Evolutionary conservation across 2,888 invertebrate genomes (phyloP).

Genomic region (Empis stercorea): DNA sequence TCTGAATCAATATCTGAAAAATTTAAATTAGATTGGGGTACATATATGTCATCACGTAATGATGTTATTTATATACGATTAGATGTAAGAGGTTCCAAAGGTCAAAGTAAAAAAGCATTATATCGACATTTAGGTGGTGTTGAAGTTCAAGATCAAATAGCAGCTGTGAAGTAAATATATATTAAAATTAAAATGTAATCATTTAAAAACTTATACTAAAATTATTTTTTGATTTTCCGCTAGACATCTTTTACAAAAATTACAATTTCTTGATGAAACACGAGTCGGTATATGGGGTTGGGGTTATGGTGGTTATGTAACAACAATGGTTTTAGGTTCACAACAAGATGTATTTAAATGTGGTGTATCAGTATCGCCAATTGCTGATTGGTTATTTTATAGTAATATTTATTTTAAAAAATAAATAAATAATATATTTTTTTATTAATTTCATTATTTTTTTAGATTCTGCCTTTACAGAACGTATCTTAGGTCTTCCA

Average conservation of each 20-base stretch:
- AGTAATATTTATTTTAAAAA: slow-evolving; percentile 43
- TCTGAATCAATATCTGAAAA: slow-evolving; percentile 81
- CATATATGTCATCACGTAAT: slow-evolving; percentile 82
- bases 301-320: slow-evolving; percentile 90
- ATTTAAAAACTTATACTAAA: slow-evolving; percentile 1
- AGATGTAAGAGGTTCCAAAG: slow-evolving; percentile 77
- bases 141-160: slow-evolving; percentile 85
- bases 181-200: not conserved
- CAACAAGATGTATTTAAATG: slow-evolving; percentile 83
- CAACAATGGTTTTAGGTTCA: slow-evolving; percentile 78
- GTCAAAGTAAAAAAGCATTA: slow-evolving; percentile 67
- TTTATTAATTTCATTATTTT: not conserved
- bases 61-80: slow-evolving; percentile 82
- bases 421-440: not conserved
- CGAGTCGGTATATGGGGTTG: slow-evolving; percentile 92
- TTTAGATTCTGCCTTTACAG: slow-evolving; percentile 94
- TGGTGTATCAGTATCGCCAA: slow-evolving; percentile 87
- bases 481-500: slow-evolving; percentile 80
- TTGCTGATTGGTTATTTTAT: slow-evolving; percentile 91
- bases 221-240: not conserved
- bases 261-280: slow-evolving; percentile 73
- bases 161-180: slow-evolving; percentile 53
- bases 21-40: slow-evolving; percentile 81
- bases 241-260: slow-evolving; percentile 65
- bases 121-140: slow-evolving; percentile 76